Percentiles rank a stretch among this genome's conserved stretches.
These are phyloP conservation scores for Drosophila parthenogenetica DNA, from an alignment of 2,888 invertebrate genomes.

Conservation along the genomic window DNA sequence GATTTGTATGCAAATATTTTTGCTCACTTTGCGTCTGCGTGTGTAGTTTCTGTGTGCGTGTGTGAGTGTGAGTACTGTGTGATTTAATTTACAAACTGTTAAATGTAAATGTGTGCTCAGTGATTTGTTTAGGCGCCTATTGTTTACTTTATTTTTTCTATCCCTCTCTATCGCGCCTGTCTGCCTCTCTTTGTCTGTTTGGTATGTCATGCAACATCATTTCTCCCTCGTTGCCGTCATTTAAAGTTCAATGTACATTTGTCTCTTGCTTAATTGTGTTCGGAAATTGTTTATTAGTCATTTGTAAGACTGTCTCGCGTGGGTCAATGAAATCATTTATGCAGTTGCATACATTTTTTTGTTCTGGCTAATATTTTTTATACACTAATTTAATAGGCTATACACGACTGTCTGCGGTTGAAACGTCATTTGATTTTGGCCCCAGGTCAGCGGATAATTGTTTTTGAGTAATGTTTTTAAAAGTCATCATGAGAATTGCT, in stretches of 20 bases:
- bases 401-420: constrained; percentile 14
- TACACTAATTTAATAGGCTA: constrained; percentile 25
- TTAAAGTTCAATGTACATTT: constrained; percentile 72
- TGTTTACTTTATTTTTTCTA: constrained; percentile 27
- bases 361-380: constrained; percentile 17
- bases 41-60: not conserved
- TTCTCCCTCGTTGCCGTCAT: constrained; percentile 42
- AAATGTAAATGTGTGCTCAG: constrained; percentile 51
- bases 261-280: constrained; percentile 69
- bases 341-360: constrained; percentile 46
- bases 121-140: constrained; percentile 52
- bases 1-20: constrained; percentile 66
- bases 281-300: constrained; percentile 76
- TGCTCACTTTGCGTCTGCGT: constrained; percentile 27
- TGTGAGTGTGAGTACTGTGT: constrained; percentile 46
- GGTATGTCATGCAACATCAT: constrained; percentile 47
- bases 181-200: constrained; percentile 1
- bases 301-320: constrained; percentile 47
- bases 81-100: constrained; percentile 61
- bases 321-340: constrained; percentile 72
- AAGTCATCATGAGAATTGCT: constrained; percentile 22
- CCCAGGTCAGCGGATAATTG: constrained; percentile 41
- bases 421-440: constrained; percentile 45
- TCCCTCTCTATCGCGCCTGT: not conserved
- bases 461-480: constrained; percentile 26